A percentile compares a stretch with the other conserved stretches of the same genome.
These are phyloP conservation scores for Ceraclea dissimilis DNA, from an alignment of 2,888 invertebrate species.

Conservation along the genomic window DNA sequence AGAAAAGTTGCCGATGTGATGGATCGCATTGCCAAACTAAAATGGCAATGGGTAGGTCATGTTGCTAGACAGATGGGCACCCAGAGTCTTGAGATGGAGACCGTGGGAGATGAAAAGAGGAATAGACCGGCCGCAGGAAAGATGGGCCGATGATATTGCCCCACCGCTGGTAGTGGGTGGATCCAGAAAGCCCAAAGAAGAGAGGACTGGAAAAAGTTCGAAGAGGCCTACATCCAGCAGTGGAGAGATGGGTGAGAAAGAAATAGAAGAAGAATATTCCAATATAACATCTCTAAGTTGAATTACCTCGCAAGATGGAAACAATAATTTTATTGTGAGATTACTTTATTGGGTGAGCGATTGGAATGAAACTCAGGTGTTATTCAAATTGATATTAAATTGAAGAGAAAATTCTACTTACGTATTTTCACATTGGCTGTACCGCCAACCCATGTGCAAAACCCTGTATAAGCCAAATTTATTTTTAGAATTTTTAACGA, in stretches of 20 bases:
- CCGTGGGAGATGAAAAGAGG: background rate
- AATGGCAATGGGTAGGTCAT: conserved; percentile 9
- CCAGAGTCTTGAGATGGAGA: background rate
- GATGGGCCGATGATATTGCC: background rate
- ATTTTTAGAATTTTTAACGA: no score
- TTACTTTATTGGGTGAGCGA: no score
- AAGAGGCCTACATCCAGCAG: conserved; percentile 3
- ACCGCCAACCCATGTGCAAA: no score
- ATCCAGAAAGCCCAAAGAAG: background rate
- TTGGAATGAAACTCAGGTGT: no score
- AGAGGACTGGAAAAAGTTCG: background rate
- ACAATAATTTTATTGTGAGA: no score
- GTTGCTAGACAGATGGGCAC: conserved; percentile 2
- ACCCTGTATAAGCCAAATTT: no score
- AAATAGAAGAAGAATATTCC: background rate
- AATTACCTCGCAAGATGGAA: no score
- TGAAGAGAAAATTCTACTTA: no score
- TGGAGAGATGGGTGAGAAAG: conserved; percentile 1
- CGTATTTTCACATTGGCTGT: no score
- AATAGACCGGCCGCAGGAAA: background rate
- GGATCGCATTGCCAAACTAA: background rate
- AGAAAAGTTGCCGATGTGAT: conserved; percentile 8
- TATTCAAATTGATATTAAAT: no score
- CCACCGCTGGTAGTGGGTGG: background rate
- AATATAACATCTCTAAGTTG: no score